Conservation (phyloP, 2,113 vertebrate genomes). For the Rhinolophus ferrumequinum region DNA sequence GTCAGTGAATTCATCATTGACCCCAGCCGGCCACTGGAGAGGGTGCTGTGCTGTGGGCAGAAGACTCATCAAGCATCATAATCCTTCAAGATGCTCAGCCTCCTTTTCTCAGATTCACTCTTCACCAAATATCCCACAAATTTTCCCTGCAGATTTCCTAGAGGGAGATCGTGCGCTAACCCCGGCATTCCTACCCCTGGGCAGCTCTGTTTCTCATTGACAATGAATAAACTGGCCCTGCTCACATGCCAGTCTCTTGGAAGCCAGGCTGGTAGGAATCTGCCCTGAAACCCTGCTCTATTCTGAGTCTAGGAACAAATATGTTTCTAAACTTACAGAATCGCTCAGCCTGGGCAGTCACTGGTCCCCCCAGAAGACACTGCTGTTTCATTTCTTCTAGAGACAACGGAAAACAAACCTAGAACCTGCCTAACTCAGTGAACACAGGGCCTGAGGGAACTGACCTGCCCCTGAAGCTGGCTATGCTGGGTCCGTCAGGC, state of each 20-base stretch:
- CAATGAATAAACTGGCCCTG: neutral
- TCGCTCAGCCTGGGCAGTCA: neutral
- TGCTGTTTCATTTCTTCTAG: neutral
- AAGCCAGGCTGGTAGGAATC: constrained; percentile 26
- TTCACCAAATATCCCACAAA: neutral
- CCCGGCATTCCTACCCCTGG: neutral
- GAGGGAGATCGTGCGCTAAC: neutral
- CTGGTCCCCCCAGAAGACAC: neutral
- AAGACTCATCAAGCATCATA: neutral
- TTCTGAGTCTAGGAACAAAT: constrained; percentile 54
- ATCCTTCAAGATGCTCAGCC: neutral
- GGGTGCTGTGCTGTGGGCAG: neutral
- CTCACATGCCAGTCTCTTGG: neutral
- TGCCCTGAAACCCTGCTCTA: neutral
- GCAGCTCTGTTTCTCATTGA: constrained; percentile 51
- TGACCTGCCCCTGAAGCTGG: neutral
- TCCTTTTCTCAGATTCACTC: neutral
- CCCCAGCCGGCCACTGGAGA: neutral
- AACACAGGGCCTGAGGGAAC: neutral
- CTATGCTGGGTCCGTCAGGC: too few species aligned
- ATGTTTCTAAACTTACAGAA: constrained; percentile 40
- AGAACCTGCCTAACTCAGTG: neutral
- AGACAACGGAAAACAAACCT: neutral
- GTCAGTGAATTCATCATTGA: neutral
- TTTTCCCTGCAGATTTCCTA: neutral